Conservation (phyloP, 2,113 vertebrate genomes). For the Ammospiza nelsoni region DNA sequence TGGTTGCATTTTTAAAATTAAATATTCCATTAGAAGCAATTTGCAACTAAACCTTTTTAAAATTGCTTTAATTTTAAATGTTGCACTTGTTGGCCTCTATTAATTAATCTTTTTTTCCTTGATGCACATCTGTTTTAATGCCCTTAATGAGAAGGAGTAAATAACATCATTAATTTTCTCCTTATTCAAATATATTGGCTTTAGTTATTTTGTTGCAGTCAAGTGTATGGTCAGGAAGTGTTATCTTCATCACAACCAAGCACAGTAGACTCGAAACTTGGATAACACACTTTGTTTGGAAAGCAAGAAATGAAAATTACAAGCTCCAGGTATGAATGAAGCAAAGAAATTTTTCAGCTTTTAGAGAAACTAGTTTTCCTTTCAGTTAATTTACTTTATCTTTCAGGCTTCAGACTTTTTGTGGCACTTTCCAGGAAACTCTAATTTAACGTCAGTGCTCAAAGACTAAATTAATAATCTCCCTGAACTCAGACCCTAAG, state of each 20-base stretch:
- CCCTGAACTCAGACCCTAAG: not conserved
- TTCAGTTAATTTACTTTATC: not conserved
- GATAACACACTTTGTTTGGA: not conserved
- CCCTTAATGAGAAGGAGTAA: slow-evolving; percentile 27
- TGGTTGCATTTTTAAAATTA: not conserved
- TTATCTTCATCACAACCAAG: not conserved
- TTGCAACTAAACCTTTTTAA: not conserved
- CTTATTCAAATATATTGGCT: not conserved
- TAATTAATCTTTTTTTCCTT: slow-evolving; percentile 8
- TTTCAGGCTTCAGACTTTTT: not conserved
- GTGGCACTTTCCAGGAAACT: not conserved
- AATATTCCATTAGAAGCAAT: not conserved
- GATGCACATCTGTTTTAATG: slow-evolving; percentile 17
- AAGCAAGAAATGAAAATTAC: not conserved
- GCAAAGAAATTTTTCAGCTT: not conserved
- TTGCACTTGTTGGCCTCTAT: not conserved
- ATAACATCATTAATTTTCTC: slow-evolving; percentile 27
- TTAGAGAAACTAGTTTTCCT: not conserved
- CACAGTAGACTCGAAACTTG: not conserved
- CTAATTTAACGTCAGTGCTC: not conserved
- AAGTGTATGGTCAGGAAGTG: not conserved
- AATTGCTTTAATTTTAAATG: not conserved
- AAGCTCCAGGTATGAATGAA: not conserved
- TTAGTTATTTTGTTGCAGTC: not conserved
- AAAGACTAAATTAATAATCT: not conserved